Base-by-base conservation (phyloP, 1,140 invertebrate species). In the Macrosteles quadrilineatus region DNA sequence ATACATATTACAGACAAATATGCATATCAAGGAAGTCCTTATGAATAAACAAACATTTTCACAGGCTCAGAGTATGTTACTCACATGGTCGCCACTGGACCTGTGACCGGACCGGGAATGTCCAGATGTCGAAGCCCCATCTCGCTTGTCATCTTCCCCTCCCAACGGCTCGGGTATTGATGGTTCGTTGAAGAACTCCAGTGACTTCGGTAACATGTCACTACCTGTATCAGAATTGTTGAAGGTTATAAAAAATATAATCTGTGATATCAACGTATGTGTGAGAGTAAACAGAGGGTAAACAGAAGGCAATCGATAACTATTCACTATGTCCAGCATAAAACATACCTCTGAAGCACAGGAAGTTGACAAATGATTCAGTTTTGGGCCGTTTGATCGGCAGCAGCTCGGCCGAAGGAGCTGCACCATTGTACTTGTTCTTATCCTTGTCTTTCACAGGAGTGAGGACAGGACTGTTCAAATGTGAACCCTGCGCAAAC, bases 311-410 rank as follows among this genome's bases (percentile, higher is more conserved):
- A n/a, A n/a, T n/a, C n/a, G n/a, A n/a, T n/a, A n/a, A n/a, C n/a
- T n/a, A n/a, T n/a, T n/a, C n/a, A n/a, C n/a, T n/a, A n/a, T n/a
- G n/a, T n/a, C n/a, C n/a, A n/a, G n/a, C n/a, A n/a, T n/a, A n/a
- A n/a, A n/a, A n/a, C n/a, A 71, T 81, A 89, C 93, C 91, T 84
- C 93, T 84, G 74, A 94, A 90, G 80, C 94, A 96, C 2, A 96
- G 83, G 80, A 94, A 96, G 71, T 92, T 95, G 25, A 96, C 78
- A 78, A 96, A 96, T 80, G 96, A 93, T 84, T 96, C 93, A 2
- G 94, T 94, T 74, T 94, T 94, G 31, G 93, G 92, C 74, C 90
- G 81, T 77, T 87, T 90, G 57, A 87, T 86, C 50, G 83, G 77
- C 45, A 81, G 81, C 72, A 70, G 74, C 72, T 75, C 78, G 74